These are phyloP conservation scores for Agelaius tricolor DNA, from an alignment of 2,113 vertebrate species.

Conservation along the genomic window DNA sequence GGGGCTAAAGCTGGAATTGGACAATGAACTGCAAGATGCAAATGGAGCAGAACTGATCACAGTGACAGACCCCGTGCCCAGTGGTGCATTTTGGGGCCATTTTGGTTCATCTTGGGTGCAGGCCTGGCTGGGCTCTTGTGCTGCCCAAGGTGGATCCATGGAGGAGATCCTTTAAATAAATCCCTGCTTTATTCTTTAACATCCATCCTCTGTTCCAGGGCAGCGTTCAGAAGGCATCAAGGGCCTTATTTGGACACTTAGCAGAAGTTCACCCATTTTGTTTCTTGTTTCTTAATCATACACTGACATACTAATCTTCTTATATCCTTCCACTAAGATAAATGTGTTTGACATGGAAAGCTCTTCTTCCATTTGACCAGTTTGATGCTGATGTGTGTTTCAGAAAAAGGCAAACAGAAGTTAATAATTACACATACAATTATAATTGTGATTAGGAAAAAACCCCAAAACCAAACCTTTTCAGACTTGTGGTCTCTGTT, in stretches of 20 bases:
- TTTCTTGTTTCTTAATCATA: neutral
- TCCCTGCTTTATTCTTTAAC: too few species aligned
- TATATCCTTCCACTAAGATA: neutral
- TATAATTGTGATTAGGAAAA: neutral
- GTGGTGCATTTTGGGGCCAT: too few species aligned
- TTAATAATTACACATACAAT: neutral
- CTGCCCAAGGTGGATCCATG: too few species aligned
- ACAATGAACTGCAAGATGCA: too few species aligned
- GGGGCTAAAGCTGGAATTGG: too few species aligned
- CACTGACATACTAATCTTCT: neutral
- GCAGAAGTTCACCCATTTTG: neutral
- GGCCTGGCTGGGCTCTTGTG: too few species aligned
- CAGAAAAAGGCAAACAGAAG: neutral
- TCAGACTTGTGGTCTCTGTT: neutral
- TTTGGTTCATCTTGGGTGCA: too few species aligned
- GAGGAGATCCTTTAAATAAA: too few species aligned
- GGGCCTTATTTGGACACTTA: neutral
- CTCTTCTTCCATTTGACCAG: neutral
- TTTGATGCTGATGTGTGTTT: neutral
- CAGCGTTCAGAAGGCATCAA: neutral
- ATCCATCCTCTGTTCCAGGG: rapidly evolving
- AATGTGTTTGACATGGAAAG: neutral
- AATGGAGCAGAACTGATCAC: too few species aligned
- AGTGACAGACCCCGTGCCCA: too few species aligned
- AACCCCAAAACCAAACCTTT: neutral